Evolutionary conservation across 2,113 vertebrate genomes (phyloP).

Genomic region (Hemibagrus wyckioides): DNA sequence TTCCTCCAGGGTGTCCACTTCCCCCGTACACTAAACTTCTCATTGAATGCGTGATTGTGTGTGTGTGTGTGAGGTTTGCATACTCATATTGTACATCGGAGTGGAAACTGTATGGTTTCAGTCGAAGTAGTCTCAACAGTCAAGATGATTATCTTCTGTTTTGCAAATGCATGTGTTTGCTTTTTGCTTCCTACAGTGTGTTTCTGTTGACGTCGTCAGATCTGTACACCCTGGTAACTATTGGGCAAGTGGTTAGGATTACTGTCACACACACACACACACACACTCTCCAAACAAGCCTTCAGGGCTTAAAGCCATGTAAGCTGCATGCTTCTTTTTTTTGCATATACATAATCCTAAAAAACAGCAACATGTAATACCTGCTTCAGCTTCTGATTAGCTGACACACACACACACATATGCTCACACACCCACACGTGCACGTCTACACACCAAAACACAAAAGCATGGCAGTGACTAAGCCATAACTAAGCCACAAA

Average conservation of each 20-base stretch:
- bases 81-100: background rate
- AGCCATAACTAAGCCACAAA: slow-evolving; percentile 1
- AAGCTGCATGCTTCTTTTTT: background rate
- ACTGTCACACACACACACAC: background rate
- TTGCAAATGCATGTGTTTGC: background rate
- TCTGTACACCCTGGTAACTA: slow-evolving; percentile 1
- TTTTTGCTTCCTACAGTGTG: background rate
- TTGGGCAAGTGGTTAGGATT: background rate
- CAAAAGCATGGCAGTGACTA: slow-evolving; percentile 25
- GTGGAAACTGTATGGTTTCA: background rate
- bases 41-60: background rate
- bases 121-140: background rate
- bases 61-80: background rate
- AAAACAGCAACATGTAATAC: background rate
- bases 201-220: background rate
- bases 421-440: background rate
- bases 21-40: background rate
- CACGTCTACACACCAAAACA: background rate
- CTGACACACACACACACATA: background rate
- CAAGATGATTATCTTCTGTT: slow-evolving; percentile 8
- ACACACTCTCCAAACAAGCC: background rate
- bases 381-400: background rate
- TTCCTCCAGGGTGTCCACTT: background rate
- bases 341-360: background rate
- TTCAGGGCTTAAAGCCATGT: background rate